Evolutionary conservation across 2,113 vertebrate species (phyloP).

Genomic region (Prunella himalayana): DNA sequence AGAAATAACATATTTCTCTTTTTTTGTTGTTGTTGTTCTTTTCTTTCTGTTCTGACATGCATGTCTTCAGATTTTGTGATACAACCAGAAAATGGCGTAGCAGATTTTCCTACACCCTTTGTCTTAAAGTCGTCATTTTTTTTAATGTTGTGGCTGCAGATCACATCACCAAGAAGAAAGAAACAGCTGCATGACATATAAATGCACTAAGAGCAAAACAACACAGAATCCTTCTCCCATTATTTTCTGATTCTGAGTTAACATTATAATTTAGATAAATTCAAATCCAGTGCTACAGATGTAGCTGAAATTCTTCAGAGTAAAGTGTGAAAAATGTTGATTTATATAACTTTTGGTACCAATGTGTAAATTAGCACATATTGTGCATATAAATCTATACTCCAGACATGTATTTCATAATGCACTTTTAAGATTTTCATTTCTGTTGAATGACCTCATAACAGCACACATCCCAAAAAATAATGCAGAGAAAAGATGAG

Average conservation of each 20-base stretch:
- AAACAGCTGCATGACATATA: neutral
- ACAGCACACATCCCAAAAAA: neutral
- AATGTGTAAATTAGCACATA: slow-evolving; percentile 1
- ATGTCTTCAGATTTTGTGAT: neutral
- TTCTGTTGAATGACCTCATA: neutral
- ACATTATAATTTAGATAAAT: slow-evolving; percentile 2
- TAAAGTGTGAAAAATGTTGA: neutral
- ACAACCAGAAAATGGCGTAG: neutral
- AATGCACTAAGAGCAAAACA: neutral
- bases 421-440: slow-evolving; percentile 10
- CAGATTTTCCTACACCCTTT: neutral
- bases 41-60: neutral
- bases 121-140: neutral
- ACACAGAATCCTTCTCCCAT: neutral
- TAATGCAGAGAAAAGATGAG: neutral
- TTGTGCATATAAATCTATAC: neutral
- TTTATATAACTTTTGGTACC: neutral
- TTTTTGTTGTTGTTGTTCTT: neutral
- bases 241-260: neutral
- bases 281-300: neutral
- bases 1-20: neutral
- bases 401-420: slow-evolving; percentile 28
- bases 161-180: neutral
- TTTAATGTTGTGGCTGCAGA: neutral
- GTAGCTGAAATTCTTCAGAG: slow-evolving; percentile 25